Conservation (phyloP, 2,797 vertebrate species). For the Tinamus major region DNA sequence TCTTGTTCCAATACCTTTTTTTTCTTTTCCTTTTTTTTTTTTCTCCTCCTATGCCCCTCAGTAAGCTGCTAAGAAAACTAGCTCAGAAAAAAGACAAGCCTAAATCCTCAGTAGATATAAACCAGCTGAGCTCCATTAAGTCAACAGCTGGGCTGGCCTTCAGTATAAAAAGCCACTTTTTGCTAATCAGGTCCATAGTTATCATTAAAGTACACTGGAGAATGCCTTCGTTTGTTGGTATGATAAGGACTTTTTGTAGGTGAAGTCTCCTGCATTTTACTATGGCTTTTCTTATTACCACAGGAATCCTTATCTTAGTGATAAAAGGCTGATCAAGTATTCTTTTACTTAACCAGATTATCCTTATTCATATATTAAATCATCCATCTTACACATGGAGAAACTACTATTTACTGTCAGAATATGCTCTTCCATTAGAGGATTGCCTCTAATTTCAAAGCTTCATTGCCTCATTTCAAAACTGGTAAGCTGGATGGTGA, state of each 20-base stretch:
- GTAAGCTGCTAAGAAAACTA: neutral
- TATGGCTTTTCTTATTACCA: neutral
- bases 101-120: neutral
- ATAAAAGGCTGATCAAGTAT: neutral
- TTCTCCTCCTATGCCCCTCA: neutral
- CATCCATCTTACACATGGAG: neutral
- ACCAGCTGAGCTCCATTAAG: neutral
- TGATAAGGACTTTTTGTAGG: neutral
- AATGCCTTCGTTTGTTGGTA: neutral
- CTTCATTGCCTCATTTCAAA: neutral
- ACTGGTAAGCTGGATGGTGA: neutral
- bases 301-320: neutral
- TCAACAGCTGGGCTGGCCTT: neutral
- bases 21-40: too few species aligned
- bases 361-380: slow-evolving; percentile 11
- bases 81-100: neutral
- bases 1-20: neutral
- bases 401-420: neutral
- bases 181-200: neutral
- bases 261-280: neutral
- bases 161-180: neutral
- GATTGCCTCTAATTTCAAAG: neutral
- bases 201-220: neutral
- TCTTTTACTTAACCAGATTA: neutral
- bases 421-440: neutral